A percentile compares a stretch with the other conserved stretches of the same genome.
phyloP scores from a whole-genome alignment of 2,888 invertebrate species.

The Napeogenes sylphis region DNA sequence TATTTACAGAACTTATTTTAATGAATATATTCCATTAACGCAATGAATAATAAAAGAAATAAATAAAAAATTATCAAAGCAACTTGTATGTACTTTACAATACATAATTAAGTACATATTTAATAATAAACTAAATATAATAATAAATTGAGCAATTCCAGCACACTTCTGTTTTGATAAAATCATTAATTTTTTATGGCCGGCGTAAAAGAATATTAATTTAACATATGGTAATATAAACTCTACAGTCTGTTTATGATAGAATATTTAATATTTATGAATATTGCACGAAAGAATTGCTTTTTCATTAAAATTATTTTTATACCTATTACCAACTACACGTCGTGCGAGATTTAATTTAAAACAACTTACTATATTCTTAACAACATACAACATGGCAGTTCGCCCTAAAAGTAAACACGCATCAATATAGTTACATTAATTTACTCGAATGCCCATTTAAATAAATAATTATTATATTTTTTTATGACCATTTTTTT shows the following conservation, averaged over 20 bases:
- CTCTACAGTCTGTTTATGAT: background rate
- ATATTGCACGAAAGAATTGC: constrained; percentile 39
- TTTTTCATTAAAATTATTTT: constrained; percentile 13
- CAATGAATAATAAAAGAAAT: too few species aligned
- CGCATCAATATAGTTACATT: too few species aligned
- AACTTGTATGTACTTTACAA: background rate
- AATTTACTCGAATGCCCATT: too few species aligned
- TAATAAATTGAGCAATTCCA: constrained; percentile 16
- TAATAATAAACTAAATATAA: constrained; percentile 1
- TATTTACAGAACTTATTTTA: constrained; percentile 20
- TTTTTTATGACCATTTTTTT: too few species aligned
- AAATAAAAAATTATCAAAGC: too few species aligned
- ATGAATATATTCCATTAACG: constrained; percentile 25
- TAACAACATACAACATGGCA: too few species aligned
- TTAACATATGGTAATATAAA: too few species aligned
- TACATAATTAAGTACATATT: background rate
- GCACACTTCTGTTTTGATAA: constrained; percentile 12
- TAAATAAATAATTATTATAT: too few species aligned
- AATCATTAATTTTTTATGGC: constrained; percentile 11
- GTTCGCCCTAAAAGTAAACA: too few species aligned
- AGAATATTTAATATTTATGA: constrained; percentile 29
- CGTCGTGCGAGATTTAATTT: background rate
- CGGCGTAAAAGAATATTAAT: constrained; percentile 5
- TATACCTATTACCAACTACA: constrained; percentile 12
- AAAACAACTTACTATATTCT: too few species aligned